Evolutionary conservation across 2,113 vertebrate genomes (phyloP).

Genomic region (Ammospiza caudacuta): DNA sequence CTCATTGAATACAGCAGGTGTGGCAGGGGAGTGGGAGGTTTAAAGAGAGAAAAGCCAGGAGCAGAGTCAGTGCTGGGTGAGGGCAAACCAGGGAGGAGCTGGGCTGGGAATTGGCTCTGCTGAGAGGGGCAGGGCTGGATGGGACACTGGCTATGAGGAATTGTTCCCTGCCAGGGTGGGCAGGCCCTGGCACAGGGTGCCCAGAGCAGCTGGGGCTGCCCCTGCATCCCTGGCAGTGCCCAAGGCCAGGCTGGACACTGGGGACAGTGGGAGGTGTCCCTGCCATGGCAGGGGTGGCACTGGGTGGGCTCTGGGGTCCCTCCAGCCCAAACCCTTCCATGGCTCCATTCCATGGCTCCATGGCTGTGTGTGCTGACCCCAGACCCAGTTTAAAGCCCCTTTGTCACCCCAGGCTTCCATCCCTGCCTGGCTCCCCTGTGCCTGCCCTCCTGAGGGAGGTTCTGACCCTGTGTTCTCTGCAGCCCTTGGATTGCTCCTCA

Average conservation of each 20-base stretch:
- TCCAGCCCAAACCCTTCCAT: rapidly evolving
- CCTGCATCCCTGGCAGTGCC: neutral
- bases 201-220: neutral
- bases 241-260: neutral
- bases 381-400: neutral
- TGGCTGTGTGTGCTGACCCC: neutral
- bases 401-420: neutral
- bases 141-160: neutral
- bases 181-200: neutral
- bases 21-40: neutral
- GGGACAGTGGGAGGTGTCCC: neutral
- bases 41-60: neutral
- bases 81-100: neutral
- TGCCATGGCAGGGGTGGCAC: neutral
- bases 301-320: rapidly evolving
- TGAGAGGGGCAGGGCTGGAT: neutral
- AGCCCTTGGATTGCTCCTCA: neutral
- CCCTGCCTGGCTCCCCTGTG: neutral
- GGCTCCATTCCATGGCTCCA: no score
- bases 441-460: neutral
- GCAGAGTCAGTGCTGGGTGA: neutral
- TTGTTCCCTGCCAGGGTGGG: neutral
- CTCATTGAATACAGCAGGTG: neutral
- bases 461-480: neutral
- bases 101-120: neutral